Conservation (phyloP, 2,888 invertebrate species). For the Zygogramma bicolorata region DNA sequence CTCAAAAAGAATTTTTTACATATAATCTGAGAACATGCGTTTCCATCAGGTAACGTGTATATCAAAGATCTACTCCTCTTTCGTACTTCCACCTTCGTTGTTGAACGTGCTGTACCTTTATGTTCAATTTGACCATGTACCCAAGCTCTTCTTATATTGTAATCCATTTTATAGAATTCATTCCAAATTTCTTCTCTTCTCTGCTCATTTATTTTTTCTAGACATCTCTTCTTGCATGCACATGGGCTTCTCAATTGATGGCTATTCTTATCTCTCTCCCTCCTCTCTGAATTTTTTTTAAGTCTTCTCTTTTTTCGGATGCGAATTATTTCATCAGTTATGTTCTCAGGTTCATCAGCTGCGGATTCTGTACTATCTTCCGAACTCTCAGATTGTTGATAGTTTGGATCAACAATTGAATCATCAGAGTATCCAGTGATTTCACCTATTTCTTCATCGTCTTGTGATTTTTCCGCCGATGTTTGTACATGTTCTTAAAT, state of each 20-base stretch:
- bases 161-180: background rate
- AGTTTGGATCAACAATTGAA: too few species aligned
- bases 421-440: too few species aligned
- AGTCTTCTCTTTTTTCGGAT: too few species aligned
- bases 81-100: background rate
- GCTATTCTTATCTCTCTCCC: too few species aligned
- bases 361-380: background rate
- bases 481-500: too few species aligned
- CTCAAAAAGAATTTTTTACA: conserved; percentile 3
- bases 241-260: too few species aligned
- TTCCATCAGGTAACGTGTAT: conserved; percentile 9
- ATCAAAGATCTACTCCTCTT: conserved; percentile 14
- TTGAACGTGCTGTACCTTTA: background rate
- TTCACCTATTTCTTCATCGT: too few species aligned
- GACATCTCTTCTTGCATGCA: too few species aligned
- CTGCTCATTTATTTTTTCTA: background rate
- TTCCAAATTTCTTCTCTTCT: too few species aligned
- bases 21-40: background rate
- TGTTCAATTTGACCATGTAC: conserved; percentile 12
- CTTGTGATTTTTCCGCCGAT: too few species aligned
- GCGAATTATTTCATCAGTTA: background rate
- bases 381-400: background rate
- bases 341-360: too few species aligned
- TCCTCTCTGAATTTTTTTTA: too few species aligned
- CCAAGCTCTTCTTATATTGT: background rate